Base-by-base conservation (phyloP, 1,140 invertebrate species). In the Augochlora pura region DNA sequence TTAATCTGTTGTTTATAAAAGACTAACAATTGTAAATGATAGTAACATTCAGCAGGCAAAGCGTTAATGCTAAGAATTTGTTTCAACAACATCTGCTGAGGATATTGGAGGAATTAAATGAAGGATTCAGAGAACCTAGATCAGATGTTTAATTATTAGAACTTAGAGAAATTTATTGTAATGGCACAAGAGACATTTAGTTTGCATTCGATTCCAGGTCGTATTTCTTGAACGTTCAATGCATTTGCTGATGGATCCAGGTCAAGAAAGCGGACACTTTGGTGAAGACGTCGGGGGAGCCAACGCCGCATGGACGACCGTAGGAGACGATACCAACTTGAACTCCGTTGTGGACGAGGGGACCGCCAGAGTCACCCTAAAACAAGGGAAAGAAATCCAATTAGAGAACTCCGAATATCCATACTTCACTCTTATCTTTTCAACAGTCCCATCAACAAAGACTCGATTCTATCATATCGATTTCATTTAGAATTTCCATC, bases 251-350 rank as follows among this genome's bases (percentile, higher is more conserved):
- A 5, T 63, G 4, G 38, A 94, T 86, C 93, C 93, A 94, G 52
- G 64, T 27, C 6, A 80, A 54, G 83, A 90, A 94, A 27, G 91
- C 87, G 59, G 91, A 91, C 62, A 94, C 88, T 39, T 93, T 90
- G 0, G 92, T 93, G 88, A 93, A 95, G 72, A 95, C 93, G 81
- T 95, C 94, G 21, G 94, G 95, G 39, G 91, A 92, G 12, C 94
- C 94, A 25, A 76, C 72, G 1, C 94, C 95, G 78, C 96, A 96
- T 0, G 94, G 94, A 21, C 91, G 90, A 16, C 95, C 95, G 93
- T 94, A 96, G 60, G 94, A 95, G 0, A 95, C 94, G 18, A 96
- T 91, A 66, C 95, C 96, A 64, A 93, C 88, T 8, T 92, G 87
- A 8, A 59, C 73, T 12, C 85, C 88, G 6, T 90, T 59, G 1